These are phyloP conservation scores for Philaethria dido DNA, from an alignment of 2,888 invertebrate genomes.

Conservation along the genomic window DNA sequence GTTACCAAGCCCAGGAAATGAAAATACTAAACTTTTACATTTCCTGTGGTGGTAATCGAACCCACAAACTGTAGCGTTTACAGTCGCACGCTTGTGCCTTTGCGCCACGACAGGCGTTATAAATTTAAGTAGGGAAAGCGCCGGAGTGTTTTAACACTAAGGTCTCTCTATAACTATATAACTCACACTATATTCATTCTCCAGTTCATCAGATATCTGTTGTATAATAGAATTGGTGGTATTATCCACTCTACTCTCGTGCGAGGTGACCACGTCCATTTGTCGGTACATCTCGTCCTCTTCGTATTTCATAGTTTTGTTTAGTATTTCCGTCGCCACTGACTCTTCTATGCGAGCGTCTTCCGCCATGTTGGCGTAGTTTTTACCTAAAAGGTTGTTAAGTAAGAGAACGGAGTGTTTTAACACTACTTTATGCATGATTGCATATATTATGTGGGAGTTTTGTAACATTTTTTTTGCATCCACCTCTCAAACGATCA, in stretches of 20 bases:
- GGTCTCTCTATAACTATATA: not conserved
- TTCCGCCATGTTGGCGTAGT: slow-evolving; percentile 57
- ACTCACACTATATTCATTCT: slow-evolving; percentile 66
- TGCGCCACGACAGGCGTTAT: no score
- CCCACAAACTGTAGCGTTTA: no score
- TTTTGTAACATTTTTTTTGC: no score
- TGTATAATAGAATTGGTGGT: slow-evolving; percentile 74
- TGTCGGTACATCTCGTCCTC: slow-evolving; percentile 64
- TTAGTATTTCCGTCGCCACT: slow-evolving; percentile 68
- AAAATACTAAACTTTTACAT: no score
- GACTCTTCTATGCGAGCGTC: slow-evolving; percentile 67
- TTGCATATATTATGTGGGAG: no score
- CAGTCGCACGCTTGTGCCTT: no score
- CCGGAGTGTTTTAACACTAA: no score
- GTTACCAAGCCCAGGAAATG: no score
- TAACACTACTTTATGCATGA: not conserved
- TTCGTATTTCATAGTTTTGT: slow-evolving; percentile 64
- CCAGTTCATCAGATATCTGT: slow-evolving; percentile 64
- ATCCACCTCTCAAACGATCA: no score
- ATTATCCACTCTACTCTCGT: slow-evolving; percentile 72
- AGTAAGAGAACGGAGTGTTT: not conserved
- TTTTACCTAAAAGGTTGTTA: slow-evolving; percentile 59
- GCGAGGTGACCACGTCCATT: slow-evolving; percentile 62
- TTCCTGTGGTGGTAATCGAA: no score
- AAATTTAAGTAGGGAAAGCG: no score